Evolutionary conservation across 2,888 invertebrate species (phyloP), one percentile per base, ranked within the genome.

Genomic region (Euplexia lucipara): DNA sequence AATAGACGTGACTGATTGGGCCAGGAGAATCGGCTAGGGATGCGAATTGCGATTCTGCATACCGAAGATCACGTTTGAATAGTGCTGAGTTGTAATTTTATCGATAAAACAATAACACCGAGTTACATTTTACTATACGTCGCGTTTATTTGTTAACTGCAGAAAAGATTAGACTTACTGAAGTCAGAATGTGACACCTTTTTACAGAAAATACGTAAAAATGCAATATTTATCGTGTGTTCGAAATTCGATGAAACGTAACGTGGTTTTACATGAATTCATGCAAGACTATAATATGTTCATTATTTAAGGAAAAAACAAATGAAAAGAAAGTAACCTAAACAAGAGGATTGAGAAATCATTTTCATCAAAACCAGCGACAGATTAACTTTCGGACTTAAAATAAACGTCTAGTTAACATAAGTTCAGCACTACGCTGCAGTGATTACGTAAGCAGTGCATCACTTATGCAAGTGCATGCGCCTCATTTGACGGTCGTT

Each of bases 401-500:
- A 71, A 39, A 34, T 41, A 30, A 32, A 51, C n/a, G 30, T n/a
- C 53, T 32, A 22, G 32, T 30, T 32, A 49, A 49, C 34, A 1
- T 53, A 54, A 41, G 58, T 52, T n/a, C 79, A 70, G 71, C 79
- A 64, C 75, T 79, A 75, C 18, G 49, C 44, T 59, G 75, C 58
- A 70, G 79, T 85, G 86, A 89, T 92, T 92, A 92, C 85, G 91
- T 86, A 91, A 92, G 89, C 91, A 82, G 84, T 88, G 89, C 92
- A 94, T 93, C 89, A 91, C 87, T 91, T 92, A 94, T 94, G 94
- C 94, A 88, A 86, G 87, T 86, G 86, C 91, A 91, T 91, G 91
- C 88, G 84, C 90, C 91, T 93, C 93, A 92, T 94, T 94, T 93
- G 92, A 88, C 86, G 90, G 87, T 91, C 90, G 91, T 92, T 92